Evolutionary conservation across 2,888 invertebrate genomes (phyloP), one percentile per base, ranked within the genome.

Genomic region (Prenolepis imparis): DNA sequence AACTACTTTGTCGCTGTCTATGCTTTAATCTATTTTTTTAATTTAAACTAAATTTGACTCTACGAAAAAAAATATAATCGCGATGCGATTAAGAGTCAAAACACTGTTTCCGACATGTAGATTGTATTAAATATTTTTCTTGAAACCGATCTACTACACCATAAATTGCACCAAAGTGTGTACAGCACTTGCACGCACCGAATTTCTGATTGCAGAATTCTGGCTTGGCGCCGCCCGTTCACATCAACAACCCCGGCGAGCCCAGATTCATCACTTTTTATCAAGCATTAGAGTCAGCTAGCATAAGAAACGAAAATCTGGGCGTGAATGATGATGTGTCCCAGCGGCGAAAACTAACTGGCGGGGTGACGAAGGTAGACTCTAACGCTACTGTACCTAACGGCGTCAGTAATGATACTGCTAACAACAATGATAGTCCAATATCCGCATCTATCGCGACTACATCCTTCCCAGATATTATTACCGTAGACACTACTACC

Each of bases 391-490:
- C 89, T 81, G 90, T 84, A 90, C 84, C 89, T 90, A 92, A 91
- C 87, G 92, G 84, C 88, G 91, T 87, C 91, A 91, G 87, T 91
- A 91, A 91, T 86, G 77, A 84, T 21, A 72, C 95, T 88, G 95
- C 95, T 89, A 92, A 91, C 87, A 95, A 95, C 90, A 95, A 95
- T 91, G 93, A 95, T 91, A 94, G 87, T 84, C 91, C 90, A 86
- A 91, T n/a, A 52, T 52, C 85, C 67, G 84, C 91, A 90, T 87
- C 88, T 72, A 90, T 87, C 88, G 81, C 87, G 85, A 88, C 89
- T 86, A 85, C 92, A 87, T 91, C 87, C 85, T 88, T 87, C 84
- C 90, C 91, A 87, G 92, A 92, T 86, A 91, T 86, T 57, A 80
- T 82, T 78, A 87, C 81, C 24, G 81, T 84, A 83, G 78, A 87